Evolutionary conservation across 2,797 vertebrate species (phyloP).

Genomic region (Ammospiza maritima): DNA sequence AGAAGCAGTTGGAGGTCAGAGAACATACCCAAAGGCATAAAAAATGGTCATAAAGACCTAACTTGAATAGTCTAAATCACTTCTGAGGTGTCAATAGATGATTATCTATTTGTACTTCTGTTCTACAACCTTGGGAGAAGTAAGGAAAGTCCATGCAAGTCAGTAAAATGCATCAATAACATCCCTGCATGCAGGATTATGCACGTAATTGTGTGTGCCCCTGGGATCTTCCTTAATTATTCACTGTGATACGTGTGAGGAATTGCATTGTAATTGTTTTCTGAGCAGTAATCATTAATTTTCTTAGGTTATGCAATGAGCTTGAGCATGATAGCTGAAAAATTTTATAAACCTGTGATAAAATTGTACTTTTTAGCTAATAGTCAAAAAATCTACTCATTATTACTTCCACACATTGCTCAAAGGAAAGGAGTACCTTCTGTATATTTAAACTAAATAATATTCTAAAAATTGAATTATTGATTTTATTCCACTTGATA

Average conservation of each 20-base stretch:
- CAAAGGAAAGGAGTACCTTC: neutral
- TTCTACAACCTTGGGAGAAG: neutral
- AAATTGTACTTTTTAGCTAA: neutral
- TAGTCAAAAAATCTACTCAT: neutral
- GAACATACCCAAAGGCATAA: neutral
- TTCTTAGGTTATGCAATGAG: neutral
- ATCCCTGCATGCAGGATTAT: neutral
- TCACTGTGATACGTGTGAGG: accelerated
- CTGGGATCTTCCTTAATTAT: neutral
- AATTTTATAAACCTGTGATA: neutral
- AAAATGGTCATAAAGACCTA: neutral
- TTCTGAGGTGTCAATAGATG: neutral
- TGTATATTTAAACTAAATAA: neutral
- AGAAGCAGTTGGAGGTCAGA: neutral
- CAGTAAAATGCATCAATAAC: neutral
- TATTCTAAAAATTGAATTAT: neutral
- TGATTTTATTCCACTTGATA: neutral
- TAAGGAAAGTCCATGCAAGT: neutral
- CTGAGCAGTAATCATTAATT: neutral
- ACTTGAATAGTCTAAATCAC: neutral
- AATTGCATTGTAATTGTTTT: neutral
- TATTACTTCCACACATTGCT: neutral
- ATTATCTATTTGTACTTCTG: neutral
- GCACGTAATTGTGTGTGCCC: neutral
- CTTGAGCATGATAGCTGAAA: neutral